These are phyloP conservation scores for Onychostruthus taczanowskii DNA, from an alignment of 2,113 vertebrate genomes.

Conservation along the genomic window DNA sequence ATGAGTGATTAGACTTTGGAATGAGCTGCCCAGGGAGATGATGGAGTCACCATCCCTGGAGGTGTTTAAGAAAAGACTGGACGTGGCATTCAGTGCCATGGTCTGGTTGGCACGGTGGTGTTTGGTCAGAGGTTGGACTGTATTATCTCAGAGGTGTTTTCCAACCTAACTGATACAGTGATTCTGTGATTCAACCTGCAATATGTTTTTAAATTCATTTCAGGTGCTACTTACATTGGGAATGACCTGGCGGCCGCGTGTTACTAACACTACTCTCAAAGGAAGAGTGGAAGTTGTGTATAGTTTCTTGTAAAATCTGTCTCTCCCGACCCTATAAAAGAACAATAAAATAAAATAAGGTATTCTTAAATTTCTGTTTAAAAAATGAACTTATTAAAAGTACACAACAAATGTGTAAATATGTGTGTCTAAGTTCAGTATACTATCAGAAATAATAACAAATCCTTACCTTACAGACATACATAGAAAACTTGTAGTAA, in stretches of 20 bases:
- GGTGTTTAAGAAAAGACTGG: background rate
- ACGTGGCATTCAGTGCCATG: fast-evolving
- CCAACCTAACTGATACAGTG: background rate
- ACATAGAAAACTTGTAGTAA: background rate
- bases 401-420: background rate
- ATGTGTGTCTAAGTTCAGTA: background rate
- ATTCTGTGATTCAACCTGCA: background rate
- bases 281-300: conserved; percentile 98
- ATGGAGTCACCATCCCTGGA: background rate
- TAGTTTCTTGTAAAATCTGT: conserved; percentile 96
- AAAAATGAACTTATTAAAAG: background rate
- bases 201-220: background rate
- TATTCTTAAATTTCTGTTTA: conserved; percentile 15
- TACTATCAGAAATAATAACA: background rate
- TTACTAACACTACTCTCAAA: conserved; percentile 98
- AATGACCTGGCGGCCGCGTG: conserved; percentile 80
- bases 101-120: background rate
- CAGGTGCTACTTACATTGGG: conserved; percentile 79
- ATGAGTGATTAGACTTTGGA: background rate
- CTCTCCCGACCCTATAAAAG: conserved; percentile 88
- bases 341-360: conserved; percentile 18
- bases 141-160: background rate
- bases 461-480: background rate
- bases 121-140: background rate
- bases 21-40: background rate